phyloP scores from a whole-genome alignment of 1,140 invertebrate species.

The Procambarus clarkii region DNA sequence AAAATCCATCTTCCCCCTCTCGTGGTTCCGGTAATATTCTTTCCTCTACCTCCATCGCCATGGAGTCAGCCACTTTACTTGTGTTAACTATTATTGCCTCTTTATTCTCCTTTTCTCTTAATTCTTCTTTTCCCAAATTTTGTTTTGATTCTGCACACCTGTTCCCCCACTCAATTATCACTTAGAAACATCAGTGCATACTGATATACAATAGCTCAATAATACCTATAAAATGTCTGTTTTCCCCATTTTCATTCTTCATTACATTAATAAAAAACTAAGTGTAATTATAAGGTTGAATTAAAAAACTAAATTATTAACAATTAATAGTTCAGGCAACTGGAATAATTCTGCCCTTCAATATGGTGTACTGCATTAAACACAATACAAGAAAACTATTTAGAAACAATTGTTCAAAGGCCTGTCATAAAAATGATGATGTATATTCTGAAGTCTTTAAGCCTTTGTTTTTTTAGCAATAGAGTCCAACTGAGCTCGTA shows the following conservation, averaged over 20 bases:
- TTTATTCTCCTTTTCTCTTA: too few species aligned
- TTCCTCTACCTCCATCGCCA: not conserved
- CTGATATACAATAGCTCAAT: too few species aligned
- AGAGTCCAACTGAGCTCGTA: constrained; percentile 48
- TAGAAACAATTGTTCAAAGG: not conserved
- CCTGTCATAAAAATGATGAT: not conserved
- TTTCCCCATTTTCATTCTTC: too few species aligned
- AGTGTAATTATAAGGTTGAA: too few species aligned
- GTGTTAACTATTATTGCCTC: too few species aligned
- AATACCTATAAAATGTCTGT: too few species aligned
- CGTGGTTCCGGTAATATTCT: not conserved
- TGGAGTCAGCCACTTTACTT: too few species aligned
- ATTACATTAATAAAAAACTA: too few species aligned
- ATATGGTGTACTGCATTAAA: not conserved
- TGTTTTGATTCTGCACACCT: not conserved
- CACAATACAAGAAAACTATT: not conserved
- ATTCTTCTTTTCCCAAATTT: not conserved
- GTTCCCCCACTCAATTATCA: too few species aligned
- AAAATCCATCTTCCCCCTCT: constrained; percentile 22
- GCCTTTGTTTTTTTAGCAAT: constrained; percentile 51
- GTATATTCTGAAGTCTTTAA: not conserved
- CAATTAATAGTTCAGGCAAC: too few species aligned
- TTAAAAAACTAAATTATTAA: too few species aligned
- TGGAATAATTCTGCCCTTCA: not conserved
- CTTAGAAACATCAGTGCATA: too few species aligned